phyloP scores from a whole-genome alignment of 2,888 invertebrate genomes.

The Tinea pellionella region DNA sequence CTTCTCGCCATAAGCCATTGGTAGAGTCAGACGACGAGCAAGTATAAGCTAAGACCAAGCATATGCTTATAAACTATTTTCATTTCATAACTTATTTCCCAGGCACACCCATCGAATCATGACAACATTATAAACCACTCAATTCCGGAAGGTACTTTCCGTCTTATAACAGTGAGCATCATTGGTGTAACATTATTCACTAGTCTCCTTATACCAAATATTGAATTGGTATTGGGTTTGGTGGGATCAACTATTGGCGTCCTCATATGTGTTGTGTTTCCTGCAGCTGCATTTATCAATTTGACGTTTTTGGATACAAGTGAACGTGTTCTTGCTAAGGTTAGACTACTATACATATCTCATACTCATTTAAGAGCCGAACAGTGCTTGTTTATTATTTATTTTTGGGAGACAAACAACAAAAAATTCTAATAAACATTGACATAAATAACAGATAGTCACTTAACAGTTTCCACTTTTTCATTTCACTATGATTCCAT shows the following conservation, averaged over 20 bases:
- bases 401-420: no score
- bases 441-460: no score
- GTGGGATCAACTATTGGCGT: slow-evolving; percentile 97
- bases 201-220: slow-evolving; percentile 91
- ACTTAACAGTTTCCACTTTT: no score
- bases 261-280: slow-evolving; percentile 92
- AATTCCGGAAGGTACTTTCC: slow-evolving; percentile 88
- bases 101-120: slow-evolving; percentile 76
- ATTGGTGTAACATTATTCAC: slow-evolving; percentile 80
- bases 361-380: no score
- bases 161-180: slow-evolving; percentile 83
- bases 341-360: no score
- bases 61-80: no score
- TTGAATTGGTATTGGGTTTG: slow-evolving; percentile 92
- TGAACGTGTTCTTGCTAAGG: slow-evolving; percentile 86
- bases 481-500: no score
- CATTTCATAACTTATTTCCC: slow-evolving; percentile 18
- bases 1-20: no score
- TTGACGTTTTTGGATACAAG: slow-evolving; percentile 87
- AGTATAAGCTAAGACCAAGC: no score
- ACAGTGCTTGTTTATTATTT: no score
- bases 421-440: no score
- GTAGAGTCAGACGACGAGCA: no score
- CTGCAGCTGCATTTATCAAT: slow-evolving; percentile 88
- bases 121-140: slow-evolving; percentile 72